Percentiles rank a stretch among this genome's conserved stretches.
These are phyloP conservation scores for Vimba vimba DNA, from an alignment of 2,113 vertebrate species.

Conservation along the genomic window DNA sequence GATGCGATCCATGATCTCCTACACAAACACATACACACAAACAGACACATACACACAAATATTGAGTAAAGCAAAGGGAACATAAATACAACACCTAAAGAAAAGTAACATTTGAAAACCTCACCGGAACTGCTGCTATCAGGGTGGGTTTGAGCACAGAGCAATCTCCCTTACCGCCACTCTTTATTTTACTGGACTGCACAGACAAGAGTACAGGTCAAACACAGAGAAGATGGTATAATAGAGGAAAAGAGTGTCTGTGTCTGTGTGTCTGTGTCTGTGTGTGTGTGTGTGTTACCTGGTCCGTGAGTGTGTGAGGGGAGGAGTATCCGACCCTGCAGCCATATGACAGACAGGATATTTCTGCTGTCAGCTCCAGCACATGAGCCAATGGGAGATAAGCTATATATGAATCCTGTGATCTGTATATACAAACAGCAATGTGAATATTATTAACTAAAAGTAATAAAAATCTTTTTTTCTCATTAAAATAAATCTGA, in stretches of 20 bases:
- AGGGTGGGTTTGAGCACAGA: slow-evolving; percentile 89
- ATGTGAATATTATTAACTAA: not conserved
- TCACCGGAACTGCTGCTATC: slow-evolving; percentile 96
- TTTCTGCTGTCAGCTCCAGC: slow-evolving; percentile 94
- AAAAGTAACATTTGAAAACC: slow-evolving; percentile 12
- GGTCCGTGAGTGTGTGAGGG: slow-evolving; percentile 92
- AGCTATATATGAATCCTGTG: slow-evolving; percentile 91
- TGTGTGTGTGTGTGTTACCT: slow-evolving; percentile 78
- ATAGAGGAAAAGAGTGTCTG: not conserved
- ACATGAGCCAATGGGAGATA: slow-evolving; percentile 97
- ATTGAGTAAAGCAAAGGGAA: not conserved
- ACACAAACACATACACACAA: slow-evolving; percentile 39
- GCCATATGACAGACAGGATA: slow-evolving; percentile 92
- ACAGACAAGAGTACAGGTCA: slow-evolving; percentile 18
- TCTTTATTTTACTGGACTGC: slow-evolving; percentile 97
- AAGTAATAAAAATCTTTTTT: not conserved
- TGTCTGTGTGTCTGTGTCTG: not conserved
- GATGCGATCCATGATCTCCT: slow-evolving; percentile 99
- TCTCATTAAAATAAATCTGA: not conserved
- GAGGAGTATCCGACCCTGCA: slow-evolving; percentile 97
- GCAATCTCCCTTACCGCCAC: slow-evolving; percentile 92
- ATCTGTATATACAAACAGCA: slow-evolving; percentile 68
- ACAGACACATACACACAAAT: slow-evolving; percentile 5
- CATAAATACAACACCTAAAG: not conserved
- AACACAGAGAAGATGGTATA: not conserved